Evolutionary conservation across 2,888 invertebrate genomes (phyloP), one percentile per base, ranked within the genome.

Genomic region (Thera britannica): DNA sequence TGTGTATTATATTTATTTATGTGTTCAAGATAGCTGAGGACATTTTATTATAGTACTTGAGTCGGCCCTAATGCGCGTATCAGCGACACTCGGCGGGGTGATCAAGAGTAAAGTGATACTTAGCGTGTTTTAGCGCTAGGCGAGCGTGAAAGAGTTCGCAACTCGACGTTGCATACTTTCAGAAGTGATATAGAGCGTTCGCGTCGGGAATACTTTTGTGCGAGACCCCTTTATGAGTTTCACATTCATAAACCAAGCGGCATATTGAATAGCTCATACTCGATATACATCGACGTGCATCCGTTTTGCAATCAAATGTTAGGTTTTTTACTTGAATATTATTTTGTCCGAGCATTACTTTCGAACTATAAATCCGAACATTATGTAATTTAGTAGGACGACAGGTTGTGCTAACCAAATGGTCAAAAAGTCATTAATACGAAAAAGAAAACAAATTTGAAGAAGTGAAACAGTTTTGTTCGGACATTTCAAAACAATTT

Each of bases 1-100:
- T 23, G 60, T 41, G 48, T 46, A 46, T 46, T 46, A 55, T n/a
- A 46, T n/a, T 62, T 65, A 46, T 72, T 67, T 67, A 65, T 67
- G 64, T 34, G 64, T 70, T 70, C 62, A 41, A 72, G 74, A 72
- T 73, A 71, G 68, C 64, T 67, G 51, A 36, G 58, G 62, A 64
- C 62, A 66, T 67, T 72, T 67, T 74, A 71, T 72, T 61, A 54
- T 38, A 65, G 58, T 58, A 66, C 58, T 71, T 46, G 41, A 67
- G 63, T 61, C 44, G 54, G 63, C 62, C 61, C 56, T 57, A 61
- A 62, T 65, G 61, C 62, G 51, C 65, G 58, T 67, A 66, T 68
- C 64, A 71, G 59, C n/a, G 68, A 56, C 56, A 67, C 63, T 72
- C 64, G 62, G 65, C 8, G 57, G 55, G 65, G 68, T 63, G 56